Base-by-base conservation (phyloP, 2,797 vertebrate genomes). In the Acropternis orthonyx region DNA sequence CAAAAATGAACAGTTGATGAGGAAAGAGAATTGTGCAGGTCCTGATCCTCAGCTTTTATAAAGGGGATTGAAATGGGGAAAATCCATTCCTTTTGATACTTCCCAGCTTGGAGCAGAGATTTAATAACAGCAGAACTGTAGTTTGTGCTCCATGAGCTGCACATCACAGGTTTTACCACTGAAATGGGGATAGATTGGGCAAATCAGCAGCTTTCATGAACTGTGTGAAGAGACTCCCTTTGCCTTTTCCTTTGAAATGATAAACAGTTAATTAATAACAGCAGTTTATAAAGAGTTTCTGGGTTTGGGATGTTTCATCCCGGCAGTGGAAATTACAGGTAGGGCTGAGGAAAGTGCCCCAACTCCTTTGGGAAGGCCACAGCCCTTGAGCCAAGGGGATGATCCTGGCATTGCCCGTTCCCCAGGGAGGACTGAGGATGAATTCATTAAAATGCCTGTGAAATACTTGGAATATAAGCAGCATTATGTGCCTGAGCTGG, bases 111-210 rank as follows among this genome's bases (percentile, higher is more conserved):
- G 54, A 61, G 52, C 44, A 72, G 82, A 46, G 63, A 14, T 58
- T 26, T 7, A 18, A 2, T 3, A 49, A 34, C 71, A 27, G 61
- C 20, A 48, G 20, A 55, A 0, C 14, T 22, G 58, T 10, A 15
- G 32, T 9, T n/a, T 52, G 9, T 67, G 81, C 69, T 76, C 49
- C 36, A 0, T 15, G 67, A 52, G 27, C 46, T 86, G 36, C 68
- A 27, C 21, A 0, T 27, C 8, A 1, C 2, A 2, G 5, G 2
- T 24, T 19, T 15, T 2, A 1, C 12, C 3, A 2, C 26, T 5
- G 48, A 43, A 66, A 12, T 10, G 3, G 7, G 54, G 52, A 10
- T 1, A 2, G 17, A 30, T 10, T 6, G 34, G 5, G 36, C 36
- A 78, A 15, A 66, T 4, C 44, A 39, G 34, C 72, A 84, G 59